Conservation (phyloP, 2,888 invertebrate genomes). For the Theristus sp. region DNA sequence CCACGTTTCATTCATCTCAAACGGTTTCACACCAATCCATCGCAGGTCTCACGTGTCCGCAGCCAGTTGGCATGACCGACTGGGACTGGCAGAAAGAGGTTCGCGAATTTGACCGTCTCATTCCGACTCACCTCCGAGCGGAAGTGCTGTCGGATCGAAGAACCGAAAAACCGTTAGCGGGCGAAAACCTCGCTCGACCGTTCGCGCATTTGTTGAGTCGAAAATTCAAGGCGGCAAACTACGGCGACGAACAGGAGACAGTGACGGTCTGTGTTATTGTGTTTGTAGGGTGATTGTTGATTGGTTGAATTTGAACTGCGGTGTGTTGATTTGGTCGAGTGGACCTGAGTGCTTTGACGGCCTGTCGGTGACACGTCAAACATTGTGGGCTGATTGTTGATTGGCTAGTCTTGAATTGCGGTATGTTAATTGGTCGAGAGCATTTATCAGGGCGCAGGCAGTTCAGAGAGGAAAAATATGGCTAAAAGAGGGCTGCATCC, state of each 20-base stretch:
- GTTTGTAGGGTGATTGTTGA: too few relatives aligned
- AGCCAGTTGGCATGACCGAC: conserved; percentile 43
- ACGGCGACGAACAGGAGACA: conserved; percentile 13
- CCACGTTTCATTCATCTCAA: too few relatives aligned
- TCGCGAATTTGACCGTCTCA: conserved; percentile 48
- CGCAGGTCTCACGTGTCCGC: conserved; percentile 23
- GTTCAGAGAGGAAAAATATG: too few relatives aligned
- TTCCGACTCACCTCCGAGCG: background rate
- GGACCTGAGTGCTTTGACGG: too few relatives aligned
- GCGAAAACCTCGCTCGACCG: conserved; percentile 46
- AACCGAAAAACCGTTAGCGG: background rate
- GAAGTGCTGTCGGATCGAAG: background rate
- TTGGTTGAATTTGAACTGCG: background rate
- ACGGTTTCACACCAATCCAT: too few relatives aligned
- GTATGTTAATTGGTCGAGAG: background rate
- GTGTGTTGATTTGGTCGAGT: too few relatives aligned
- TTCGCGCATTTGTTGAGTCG: conserved; percentile 38
- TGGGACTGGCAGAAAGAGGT: conserved; percentile 64
- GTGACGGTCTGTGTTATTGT: background rate
- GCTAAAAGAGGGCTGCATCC: too few relatives aligned
- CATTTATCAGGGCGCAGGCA: background rate
- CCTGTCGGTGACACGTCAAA: background rate
- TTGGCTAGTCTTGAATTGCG: background rate
- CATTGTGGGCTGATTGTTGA: too few relatives aligned
- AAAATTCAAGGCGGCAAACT: conserved; percentile 46